A percentile compares a stretch with the other conserved stretches of the same genome.
These are phyloP conservation scores for Gerosis bhagava DNA, from an alignment of 2,888 invertebrate species.

Conservation along the genomic window DNA sequence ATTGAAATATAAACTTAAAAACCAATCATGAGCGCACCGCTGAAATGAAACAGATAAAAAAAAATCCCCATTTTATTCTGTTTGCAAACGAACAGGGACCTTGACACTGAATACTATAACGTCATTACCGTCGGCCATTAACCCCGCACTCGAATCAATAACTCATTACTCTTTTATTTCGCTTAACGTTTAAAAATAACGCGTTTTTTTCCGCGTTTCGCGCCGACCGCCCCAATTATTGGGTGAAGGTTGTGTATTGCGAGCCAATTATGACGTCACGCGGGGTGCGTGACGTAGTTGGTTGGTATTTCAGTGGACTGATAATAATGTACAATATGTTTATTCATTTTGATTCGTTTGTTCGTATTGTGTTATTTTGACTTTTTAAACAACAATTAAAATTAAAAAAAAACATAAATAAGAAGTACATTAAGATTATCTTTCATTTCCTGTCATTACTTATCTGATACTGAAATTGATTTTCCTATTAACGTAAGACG, in stretches of 20 bases:
- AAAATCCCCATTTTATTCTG: slow-evolving; percentile 25
- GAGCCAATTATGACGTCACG: slow-evolving; percentile 46
- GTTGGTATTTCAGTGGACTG: slow-evolving; percentile 8
- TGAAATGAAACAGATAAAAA: slow-evolving; percentile 22
- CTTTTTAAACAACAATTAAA: too few species aligned
- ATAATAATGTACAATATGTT: slow-evolving; percentile 1
- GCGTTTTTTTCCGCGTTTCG: slow-evolving; percentile 50
- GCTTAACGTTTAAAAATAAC: slow-evolving; percentile 55
- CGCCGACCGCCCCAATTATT: slow-evolving; percentile 53
- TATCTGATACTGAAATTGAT: too few species aligned
- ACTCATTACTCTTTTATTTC: slow-evolving; percentile 63
- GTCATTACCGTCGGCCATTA: slow-evolving; percentile 48
- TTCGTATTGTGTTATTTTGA: too few species aligned
- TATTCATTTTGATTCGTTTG: too few species aligned
- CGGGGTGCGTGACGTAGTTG: slow-evolving; percentile 34
- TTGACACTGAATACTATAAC: slow-evolving; percentile 45
- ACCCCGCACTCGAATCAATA: slow-evolving; percentile 52
- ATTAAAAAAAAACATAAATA: too few species aligned
- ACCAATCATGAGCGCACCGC: slow-evolving; percentile 16
- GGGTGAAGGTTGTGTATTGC: slow-evolving; percentile 54
- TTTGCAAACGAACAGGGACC: slow-evolving; percentile 34
- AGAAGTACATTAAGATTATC: too few species aligned
- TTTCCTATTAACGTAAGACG: too few species aligned
- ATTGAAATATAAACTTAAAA: slow-evolving; percentile 21
- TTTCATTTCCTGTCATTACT: too few species aligned